Conservation (phyloP, 2,113 vertebrate genomes). For the Thymallus thymallus region DNA sequence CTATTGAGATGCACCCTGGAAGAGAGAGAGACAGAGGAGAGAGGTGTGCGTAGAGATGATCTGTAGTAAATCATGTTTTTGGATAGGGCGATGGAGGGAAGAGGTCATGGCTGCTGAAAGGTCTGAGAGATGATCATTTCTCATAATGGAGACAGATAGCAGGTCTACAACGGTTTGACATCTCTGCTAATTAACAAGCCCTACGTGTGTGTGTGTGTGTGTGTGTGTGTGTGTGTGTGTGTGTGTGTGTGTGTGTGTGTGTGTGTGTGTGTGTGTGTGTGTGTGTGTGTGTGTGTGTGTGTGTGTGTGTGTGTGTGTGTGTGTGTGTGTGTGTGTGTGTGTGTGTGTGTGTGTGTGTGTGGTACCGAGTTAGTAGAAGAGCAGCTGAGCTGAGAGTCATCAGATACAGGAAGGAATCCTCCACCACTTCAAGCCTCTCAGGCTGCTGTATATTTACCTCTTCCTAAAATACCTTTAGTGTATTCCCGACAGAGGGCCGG, state of each 20-base stretch:
- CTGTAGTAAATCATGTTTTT: neutral
- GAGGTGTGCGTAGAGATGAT: neutral
- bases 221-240: no score
- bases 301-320: no score
- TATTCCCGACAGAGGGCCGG: neutral
- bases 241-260: no score
- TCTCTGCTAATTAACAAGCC: neutral
- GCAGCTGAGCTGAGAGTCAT: no score
- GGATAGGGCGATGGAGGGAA: neutral
- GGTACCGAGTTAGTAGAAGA: no score
- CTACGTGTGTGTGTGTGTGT: no score
- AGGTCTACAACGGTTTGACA: neutral
- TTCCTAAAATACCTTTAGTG: conserved; percentile 64
- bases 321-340: no score
- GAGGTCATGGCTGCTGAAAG: neutral
- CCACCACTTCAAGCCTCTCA: conserved; percentile 26
- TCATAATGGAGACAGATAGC: neutral
- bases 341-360: no score
- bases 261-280: no score
- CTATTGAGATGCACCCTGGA: no score
- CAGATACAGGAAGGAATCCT: neutral
- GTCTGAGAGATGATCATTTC: neutral
- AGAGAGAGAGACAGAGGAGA: neutral
- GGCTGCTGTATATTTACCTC: conserved; percentile 60
- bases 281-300: no score